Conservation (phyloP, 1,140 invertebrate genomes). For the Hyposmocoma kahamanoa region DNA sequence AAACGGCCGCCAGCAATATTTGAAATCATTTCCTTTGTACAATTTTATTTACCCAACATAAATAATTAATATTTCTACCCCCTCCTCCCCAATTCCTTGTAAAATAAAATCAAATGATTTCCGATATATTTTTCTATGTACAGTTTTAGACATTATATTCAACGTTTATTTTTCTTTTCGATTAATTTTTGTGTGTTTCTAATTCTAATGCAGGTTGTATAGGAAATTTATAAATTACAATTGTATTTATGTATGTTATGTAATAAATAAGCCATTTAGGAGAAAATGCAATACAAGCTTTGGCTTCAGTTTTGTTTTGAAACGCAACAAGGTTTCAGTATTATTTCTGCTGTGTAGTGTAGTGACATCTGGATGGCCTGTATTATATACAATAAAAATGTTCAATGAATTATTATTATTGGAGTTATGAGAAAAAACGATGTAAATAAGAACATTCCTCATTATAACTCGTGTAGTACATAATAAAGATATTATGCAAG, state of each 20-base stretch:
- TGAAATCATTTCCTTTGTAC: too few relatives aligned
- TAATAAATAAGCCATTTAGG: constrained; percentile 21
- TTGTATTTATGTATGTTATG: constrained; percentile 34
- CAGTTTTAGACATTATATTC: constrained; percentile 31
- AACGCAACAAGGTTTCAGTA: constrained; percentile 40
- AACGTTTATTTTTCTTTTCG: constrained; percentile 13
- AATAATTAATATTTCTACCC: too few relatives aligned
- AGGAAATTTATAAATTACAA: constrained; percentile 13
- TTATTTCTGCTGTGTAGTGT: constrained; percentile 55
- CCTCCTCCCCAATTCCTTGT: constrained; percentile 14
- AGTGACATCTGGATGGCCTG: constrained; percentile 31
- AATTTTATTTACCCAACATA: too few relatives aligned
- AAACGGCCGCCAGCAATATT: constrained; percentile 35
- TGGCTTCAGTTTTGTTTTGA: constrained; percentile 10
- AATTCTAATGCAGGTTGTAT: constrained; percentile 24
- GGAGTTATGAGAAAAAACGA: constrained; percentile 50
- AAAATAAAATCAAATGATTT: constrained; percentile 17
- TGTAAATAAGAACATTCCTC: constrained; percentile 72
- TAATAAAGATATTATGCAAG: constrained; percentile 72
- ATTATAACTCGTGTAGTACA: constrained; percentile 69
- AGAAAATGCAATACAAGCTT: constrained; percentile 12
- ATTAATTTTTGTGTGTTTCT: constrained; percentile 9
- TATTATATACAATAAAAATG: constrained; percentile 34
- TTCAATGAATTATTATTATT: constrained; percentile 46
- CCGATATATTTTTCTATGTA: constrained; percentile 34